Percentiles rank a stretch among this genome's conserved stretches.
Conservation (phyloP, 2,888 invertebrate genomes). For the Belgica antarctica region DNA sequence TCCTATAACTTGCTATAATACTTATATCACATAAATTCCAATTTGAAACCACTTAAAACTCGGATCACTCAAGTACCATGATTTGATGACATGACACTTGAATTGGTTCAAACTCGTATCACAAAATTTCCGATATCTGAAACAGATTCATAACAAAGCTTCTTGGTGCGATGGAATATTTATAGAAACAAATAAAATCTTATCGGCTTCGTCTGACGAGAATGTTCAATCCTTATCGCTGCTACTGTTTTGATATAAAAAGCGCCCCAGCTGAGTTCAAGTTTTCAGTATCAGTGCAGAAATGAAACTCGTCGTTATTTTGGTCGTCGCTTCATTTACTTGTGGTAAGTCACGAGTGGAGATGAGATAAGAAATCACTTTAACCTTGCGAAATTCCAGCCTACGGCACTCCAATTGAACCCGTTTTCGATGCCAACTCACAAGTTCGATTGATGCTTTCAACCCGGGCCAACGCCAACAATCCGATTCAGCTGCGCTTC, state of each 20-base stretch:
- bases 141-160: no score
- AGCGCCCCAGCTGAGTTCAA: not conserved
- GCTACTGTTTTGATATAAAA: not conserved
- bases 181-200: no score
- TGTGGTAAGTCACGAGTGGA: not conserved
- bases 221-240: not conserved
- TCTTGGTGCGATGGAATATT: no score
- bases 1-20: no score
- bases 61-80: not conserved
- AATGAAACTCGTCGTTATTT: not conserved
- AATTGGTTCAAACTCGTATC: no score
- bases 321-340: not conserved
- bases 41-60: not conserved
- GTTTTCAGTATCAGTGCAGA: not conserved
- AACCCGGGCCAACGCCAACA: slow-evolving; percentile 6
- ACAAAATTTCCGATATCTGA: no score
- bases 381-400: not conserved
- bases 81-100: no score
- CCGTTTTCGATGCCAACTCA: slow-evolving; percentile 26
- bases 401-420: not conserved
- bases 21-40: no score
- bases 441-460: slow-evolving; percentile 26
- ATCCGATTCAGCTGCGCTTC: slow-evolving; percentile 22
- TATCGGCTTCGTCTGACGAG: no score
- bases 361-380: not conserved